These are phyloP conservation scores for Microcaecilia unicolor DNA, from an alignment of 2,797 vertebrate species.

Conservation along the genomic window DNA sequence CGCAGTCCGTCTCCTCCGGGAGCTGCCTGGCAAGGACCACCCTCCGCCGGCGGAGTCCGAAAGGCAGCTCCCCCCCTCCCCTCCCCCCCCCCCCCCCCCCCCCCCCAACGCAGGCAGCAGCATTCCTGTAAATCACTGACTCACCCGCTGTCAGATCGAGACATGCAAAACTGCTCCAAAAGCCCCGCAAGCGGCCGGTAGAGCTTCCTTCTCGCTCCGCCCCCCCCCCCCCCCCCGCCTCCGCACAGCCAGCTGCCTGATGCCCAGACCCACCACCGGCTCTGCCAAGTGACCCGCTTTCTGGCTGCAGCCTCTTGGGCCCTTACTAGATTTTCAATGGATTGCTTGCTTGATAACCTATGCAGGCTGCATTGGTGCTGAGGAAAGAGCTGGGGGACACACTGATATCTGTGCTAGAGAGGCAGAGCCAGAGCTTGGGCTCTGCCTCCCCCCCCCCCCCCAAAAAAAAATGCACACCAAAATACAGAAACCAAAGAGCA, in stretches of 20 bases:
- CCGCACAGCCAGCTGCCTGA: neutral
- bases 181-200: too few relatives aligned
- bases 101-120: constrained; percentile 46
- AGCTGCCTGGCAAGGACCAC: neutral
- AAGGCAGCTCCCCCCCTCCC: constrained; percentile 25
- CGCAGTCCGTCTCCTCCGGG: neutral
- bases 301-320: neutral
- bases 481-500: constrained; percentile 4
- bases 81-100: too few relatives aligned
- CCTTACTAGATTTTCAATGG: neutral
- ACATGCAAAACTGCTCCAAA: constrained; percentile 39
- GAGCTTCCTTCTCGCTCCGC: neutral
- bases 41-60: constrained; percentile 24
- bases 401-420: too few relatives aligned
- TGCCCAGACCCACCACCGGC: neutral
- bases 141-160: constrained; percentile 40
- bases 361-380: too few relatives aligned
- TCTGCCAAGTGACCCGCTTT: neutral
- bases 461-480: neutral
- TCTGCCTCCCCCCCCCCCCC: too few relatives aligned
- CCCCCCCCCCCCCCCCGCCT: neutral
- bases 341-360: too few relatives aligned
- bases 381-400: too few relatives aligned
- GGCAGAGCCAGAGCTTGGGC: too few relatives aligned
- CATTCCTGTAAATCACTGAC: constrained; percentile 49